Percentiles rank a stretch among this genome's conserved stretches.
Evolutionary conservation across 2,797 vertebrate species (phyloP).

Genomic region (Gastrophryne carolinensis): DNA sequence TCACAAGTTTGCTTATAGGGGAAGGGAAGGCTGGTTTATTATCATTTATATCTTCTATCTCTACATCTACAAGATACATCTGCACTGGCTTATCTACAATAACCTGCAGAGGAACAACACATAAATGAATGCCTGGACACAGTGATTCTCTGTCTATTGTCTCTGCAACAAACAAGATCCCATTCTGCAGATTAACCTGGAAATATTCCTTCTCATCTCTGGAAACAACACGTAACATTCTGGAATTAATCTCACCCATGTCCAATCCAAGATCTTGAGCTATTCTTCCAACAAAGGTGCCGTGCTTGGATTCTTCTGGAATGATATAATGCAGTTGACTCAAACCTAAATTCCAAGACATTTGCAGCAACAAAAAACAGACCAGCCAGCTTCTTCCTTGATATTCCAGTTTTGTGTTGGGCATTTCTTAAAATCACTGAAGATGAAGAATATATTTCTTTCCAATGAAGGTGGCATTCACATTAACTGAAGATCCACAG

Average conservation of each 20-base stretch:
- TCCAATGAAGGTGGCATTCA: conserved; percentile 39
- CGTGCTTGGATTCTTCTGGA: conserved; percentile 64
- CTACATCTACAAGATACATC: conserved; percentile 69
- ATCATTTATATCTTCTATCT: conserved; percentile 73
- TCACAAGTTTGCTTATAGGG: conserved; percentile 61
- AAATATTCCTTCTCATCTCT: conserved; percentile 69
- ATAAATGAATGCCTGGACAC: conserved; percentile 63
- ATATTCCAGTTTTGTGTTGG: neutral
- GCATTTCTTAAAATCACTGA: conserved; percentile 7
- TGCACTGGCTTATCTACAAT: conserved; percentile 72
- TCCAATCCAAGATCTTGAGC: conserved; percentile 68
- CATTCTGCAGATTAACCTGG: conserved; percentile 68
- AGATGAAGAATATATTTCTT: conserved; percentile 35
- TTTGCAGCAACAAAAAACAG: conserved; percentile 45
- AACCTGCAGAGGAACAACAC: conserved; percentile 70
- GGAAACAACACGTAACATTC: conserved; percentile 70
- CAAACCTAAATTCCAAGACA: conserved; percentile 46
- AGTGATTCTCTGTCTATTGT: conserved; percentile 70
- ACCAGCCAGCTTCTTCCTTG: conserved; percentile 11
- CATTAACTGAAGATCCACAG: neutral
- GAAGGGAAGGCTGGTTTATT: conserved; percentile 66
- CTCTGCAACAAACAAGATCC: conserved; percentile 66
- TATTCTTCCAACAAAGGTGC: conserved; percentile 67
- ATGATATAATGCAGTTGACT: conserved; percentile 71
- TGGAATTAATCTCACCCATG: conserved; percentile 62